phyloP scores from a whole-genome alignment of 2,113 vertebrate species.

The Cercopithecus mona region DNA sequence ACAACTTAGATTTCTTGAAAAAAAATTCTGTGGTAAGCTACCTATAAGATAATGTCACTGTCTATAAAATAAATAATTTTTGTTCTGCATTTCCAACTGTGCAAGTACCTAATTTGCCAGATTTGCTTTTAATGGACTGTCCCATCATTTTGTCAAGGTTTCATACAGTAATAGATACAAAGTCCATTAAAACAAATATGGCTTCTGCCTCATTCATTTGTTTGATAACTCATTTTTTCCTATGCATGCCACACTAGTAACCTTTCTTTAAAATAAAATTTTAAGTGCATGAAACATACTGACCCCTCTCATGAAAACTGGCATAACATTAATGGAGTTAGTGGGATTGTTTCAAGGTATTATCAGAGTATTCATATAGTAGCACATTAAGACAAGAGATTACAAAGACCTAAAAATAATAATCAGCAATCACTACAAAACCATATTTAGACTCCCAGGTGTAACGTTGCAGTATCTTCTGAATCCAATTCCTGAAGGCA shows the following conservation, averaged over 20 bases:
- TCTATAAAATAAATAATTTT: neutral
- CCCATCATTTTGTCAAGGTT: neutral
- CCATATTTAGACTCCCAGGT: slow-evolving; percentile 24
- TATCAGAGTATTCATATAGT: neutral
- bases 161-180: neutral
- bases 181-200: slow-evolving; percentile 14
- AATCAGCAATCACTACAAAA: slow-evolving; percentile 35
- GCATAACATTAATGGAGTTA: neutral
- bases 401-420: slow-evolving; percentile 53
- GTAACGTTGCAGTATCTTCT: neutral
- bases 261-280: slow-evolving; percentile 15
- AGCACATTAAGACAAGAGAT: neutral
- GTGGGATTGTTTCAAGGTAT: neutral
- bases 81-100: neutral
- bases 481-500: slow-evolving; percentile 36
- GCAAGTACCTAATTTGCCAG: neutral
- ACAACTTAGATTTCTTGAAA: neutral
- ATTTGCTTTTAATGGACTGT: neutral
- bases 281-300: neutral
- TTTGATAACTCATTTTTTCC: neutral
- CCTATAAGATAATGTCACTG: neutral
- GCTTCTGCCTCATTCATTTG: neutral
- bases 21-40: neutral
- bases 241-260: neutral
- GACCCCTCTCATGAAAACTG: neutral